These are phyloP conservation scores for Palloptera scutellata DNA, from an alignment of 2,888 invertebrate genomes.

Conservation along the genomic window DNA sequence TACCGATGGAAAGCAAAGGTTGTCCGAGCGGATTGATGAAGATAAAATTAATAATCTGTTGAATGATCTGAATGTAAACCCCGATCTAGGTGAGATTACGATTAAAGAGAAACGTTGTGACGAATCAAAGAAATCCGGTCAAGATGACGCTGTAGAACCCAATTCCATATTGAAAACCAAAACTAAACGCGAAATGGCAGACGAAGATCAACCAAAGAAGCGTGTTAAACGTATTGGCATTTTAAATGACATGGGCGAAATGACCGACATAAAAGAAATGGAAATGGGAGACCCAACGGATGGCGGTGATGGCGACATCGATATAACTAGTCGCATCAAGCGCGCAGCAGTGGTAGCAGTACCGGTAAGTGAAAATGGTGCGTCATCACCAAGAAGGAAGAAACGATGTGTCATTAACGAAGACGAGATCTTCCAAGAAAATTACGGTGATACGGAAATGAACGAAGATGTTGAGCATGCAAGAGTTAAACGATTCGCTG, in stretches of 20 bases:
- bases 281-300: background rate
- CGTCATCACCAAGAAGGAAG: too few relatives aligned
- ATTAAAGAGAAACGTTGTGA: background rate
- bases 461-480: slow-evolving; percentile 11
- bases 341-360: too few relatives aligned
- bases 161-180: slow-evolving; percentile 10
- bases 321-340: background rate
- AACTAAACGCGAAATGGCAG: slow-evolving; percentile 15
- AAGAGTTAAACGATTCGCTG: background rate
- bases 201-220: slow-evolving; percentile 30
- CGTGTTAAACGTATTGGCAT: slow-evolving; percentile 21
- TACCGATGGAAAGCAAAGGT: slow-evolving; percentile 1
- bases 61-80: slow-evolving; percentile 22
- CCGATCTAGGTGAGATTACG: slow-evolving; percentile 1
- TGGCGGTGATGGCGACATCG: slow-evolving; percentile 1
- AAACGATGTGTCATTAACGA: slow-evolving; percentile 19
- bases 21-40: slow-evolving; percentile 5
- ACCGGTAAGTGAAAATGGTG: too few relatives aligned
- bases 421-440: slow-evolving; percentile 24
- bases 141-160: too few relatives aligned
- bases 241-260: background rate
- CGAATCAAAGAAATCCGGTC: too few relatives aligned
- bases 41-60: background rate
- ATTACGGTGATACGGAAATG: slow-evolving; percentile 15
- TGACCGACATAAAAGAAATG: background rate